These are phyloP conservation scores for Babyrousa celebensis DNA, from an alignment of 2,797 vertebrate genomes.

Conservation along the genomic window DNA sequence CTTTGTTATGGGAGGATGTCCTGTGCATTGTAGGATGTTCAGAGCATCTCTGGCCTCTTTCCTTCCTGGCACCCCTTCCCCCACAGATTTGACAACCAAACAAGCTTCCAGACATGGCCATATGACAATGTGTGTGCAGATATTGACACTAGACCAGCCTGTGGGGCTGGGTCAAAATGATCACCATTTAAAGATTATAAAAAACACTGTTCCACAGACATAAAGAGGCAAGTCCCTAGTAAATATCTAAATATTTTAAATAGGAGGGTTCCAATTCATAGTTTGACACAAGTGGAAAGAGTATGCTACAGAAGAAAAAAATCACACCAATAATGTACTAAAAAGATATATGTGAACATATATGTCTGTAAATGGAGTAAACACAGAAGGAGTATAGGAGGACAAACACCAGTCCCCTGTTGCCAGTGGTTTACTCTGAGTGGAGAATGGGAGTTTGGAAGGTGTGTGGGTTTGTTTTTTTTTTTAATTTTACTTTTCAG, in stretches of 20 bases:
- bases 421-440: background rate
- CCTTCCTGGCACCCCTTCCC: background rate
- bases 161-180: background rate
- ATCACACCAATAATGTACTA: background rate
- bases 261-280: background rate
- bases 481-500: background rate
- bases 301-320: background rate
- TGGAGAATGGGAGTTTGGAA: background rate
- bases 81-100: conserved; percentile 9
- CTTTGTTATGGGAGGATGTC: background rate
- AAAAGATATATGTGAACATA: background rate
- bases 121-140: background rate
- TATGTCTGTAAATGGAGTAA: background rate
- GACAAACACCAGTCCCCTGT: background rate
- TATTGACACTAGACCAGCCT: background rate
- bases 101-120: background rate
- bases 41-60: background rate
- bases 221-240: background rate
- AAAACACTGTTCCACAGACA: background rate
- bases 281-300: background rate
- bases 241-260: conserved; percentile 52
- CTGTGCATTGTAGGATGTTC: background rate
- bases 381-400: background rate
- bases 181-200: background rate
- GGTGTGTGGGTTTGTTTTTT: background rate